Conservation (phyloP, 2,888 invertebrate species). For the Bibio marci region DNA sequence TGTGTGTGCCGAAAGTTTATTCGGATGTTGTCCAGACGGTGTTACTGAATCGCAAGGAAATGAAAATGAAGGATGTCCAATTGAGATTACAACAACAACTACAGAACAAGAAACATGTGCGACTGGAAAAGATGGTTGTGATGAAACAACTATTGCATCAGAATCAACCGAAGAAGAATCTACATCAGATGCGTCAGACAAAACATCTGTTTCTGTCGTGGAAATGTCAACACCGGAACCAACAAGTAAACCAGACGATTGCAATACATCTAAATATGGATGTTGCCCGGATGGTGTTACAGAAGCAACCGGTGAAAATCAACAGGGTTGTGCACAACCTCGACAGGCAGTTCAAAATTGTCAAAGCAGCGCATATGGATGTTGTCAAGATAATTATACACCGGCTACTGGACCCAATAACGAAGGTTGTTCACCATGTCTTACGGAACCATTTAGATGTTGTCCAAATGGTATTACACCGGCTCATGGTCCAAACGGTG, state of each 20-base stretch:
- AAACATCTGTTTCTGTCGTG: slow-evolving; percentile 30
- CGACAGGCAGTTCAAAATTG: slow-evolving; percentile 25
- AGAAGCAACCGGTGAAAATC: slow-evolving; percentile 39
- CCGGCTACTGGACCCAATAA: slow-evolving; percentile 47
- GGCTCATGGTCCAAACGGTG: slow-evolving; percentile 64
- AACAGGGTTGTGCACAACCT: slow-evolving; percentile 16
- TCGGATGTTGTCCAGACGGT: slow-evolving; percentile 75
- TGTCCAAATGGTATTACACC: slow-evolving; percentile 71
- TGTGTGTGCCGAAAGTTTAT: slow-evolving; percentile 59
- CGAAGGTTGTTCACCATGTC: slow-evolving; percentile 62
- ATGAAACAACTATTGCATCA: slow-evolving; percentile 7
- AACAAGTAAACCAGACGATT: slow-evolving; percentile 60
- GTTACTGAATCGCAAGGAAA: slow-evolving; percentile 54
- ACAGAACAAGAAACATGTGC: no score
- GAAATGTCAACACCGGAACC: slow-evolving; percentile 42
- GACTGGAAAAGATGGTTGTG: slow-evolving; percentile 7
- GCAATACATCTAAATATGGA: slow-evolving; percentile 26
- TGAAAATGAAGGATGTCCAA: slow-evolving; percentile 65
- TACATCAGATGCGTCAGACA: slow-evolving; percentile 21
- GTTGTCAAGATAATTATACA: slow-evolving; percentile 53
- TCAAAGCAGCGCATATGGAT: slow-evolving; percentile 43
- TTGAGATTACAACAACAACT: slow-evolving; percentile 34
- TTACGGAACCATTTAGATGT: slow-evolving; percentile 60
- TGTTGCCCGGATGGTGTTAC: slow-evolving; percentile 56
- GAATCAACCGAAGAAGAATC: slow-evolving; percentile 19